A percentile compares a stretch with the other conserved stretches of the same genome.
Evolutionary conservation across 2,113 vertebrate genomes (phyloP).

Genomic region (Oophaga pumilio): DNA sequence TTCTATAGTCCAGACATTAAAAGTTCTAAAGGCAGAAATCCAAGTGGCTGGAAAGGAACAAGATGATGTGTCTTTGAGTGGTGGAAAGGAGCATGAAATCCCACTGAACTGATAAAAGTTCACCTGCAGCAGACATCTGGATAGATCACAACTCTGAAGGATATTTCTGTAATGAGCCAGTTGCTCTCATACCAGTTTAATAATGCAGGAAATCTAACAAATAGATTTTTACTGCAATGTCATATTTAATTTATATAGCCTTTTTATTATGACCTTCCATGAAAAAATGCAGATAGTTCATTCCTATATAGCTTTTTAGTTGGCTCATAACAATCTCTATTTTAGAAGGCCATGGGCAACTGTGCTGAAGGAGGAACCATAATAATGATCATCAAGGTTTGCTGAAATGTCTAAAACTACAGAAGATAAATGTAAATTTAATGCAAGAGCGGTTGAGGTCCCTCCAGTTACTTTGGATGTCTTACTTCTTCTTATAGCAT

Average conservation of each 20-base stretch:
- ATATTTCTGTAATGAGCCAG: background rate
- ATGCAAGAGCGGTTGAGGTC: too few species aligned
- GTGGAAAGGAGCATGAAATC: background rate
- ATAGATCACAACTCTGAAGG: background rate
- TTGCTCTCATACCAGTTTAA: background rate
- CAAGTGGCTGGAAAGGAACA: background rate
- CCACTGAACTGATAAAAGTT: constrained; percentile 12
- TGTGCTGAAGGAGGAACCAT: too few species aligned
- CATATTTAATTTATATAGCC: background rate
- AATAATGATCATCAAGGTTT: too few species aligned
- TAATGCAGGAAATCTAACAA: background rate
- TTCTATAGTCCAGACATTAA: background rate
- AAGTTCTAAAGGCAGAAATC: constrained; percentile 6
- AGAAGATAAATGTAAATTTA: too few species aligned
- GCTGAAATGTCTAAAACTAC: too few species aligned
- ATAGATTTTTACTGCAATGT: background rate
- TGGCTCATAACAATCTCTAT: background rate
- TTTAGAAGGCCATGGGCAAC: background rate
- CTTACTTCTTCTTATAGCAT: too few species aligned
- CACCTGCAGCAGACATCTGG: constrained; percentile 1
- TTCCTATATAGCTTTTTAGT: background rate
- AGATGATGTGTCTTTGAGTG: constrained; percentile 17
- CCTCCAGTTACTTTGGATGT: too few species aligned
- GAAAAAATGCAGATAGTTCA: background rate
- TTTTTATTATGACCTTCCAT: background rate